Base-by-base conservation (phyloP, 1,140 invertebrate genomes). In the Drosophila rhopaloa region DNA sequence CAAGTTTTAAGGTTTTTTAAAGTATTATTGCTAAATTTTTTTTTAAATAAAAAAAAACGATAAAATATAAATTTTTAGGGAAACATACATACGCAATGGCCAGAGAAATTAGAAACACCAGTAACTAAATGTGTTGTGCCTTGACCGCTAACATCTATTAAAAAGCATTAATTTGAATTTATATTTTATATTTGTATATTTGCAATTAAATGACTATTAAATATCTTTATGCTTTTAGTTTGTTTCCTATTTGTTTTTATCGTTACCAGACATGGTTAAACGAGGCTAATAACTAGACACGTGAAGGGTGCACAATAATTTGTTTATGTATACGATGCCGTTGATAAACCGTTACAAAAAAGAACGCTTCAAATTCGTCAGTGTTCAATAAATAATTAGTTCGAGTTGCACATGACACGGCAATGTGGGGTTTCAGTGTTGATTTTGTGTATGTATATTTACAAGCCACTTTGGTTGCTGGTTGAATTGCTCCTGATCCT, bases 381-480 rank as follows among this genome's bases (percentile, higher is more conserved):
- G 53, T 76, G 62, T 76, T 79, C 57, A 85, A 86, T 86, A 86
- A 88, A 86, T 86, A 88, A 88, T 82, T 72, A 65, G 37, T 59
- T 76, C 50, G 74, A 68, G 73, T 68, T 54, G 48, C 48, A 59
- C 62, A 50, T 68, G 63, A 43, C 50, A 76, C 74, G 51, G 74
- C 73, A 56, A 76, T 66, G 44, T 66, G 76, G 53, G 37, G 13
- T 38, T 35, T 51, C 19, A 55, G 29, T 68, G 50, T 51, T 51
- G 43, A 47, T 59, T 67, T 79, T 44, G 16, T 44, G 60, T 59
- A 61, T 77, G 54, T 89, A 79, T 89, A 90, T 89, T 76, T 89
- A 89, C 84, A 89, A 90, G 80, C 80, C 84, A 90, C 85, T 89
- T 89, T 89, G 81, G 84, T 88, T 89, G 81, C 68, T 68, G 59